Evolutionary conservation across 2,113 vertebrate genomes (phyloP).

Genomic region (Aleadryas rufinucha): DNA sequence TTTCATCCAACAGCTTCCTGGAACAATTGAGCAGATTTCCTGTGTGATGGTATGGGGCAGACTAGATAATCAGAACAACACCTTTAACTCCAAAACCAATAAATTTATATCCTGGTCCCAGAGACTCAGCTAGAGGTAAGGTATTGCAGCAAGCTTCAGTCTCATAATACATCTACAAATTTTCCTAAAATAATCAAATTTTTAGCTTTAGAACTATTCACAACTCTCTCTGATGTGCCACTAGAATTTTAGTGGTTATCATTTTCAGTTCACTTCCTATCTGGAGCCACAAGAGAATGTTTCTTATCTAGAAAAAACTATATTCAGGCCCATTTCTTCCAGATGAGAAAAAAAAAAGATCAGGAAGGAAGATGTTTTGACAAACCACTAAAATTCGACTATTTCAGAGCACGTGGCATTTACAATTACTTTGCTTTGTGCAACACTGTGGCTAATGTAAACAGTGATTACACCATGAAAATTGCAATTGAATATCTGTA

Average conservation of each 20-base stretch:
- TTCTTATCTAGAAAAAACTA: neutral
- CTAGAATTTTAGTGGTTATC: neutral
- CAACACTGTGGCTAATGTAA: neutral
- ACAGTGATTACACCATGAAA: neutral
- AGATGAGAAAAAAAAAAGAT: neutral
- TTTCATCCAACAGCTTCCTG: neutral
- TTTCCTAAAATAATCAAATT: neutral
- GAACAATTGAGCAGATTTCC: neutral
- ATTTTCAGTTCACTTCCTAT: neutral
- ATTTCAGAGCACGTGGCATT: neutral
- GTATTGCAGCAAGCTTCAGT: neutral
- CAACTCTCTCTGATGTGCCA: neutral
- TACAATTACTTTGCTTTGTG: neutral
- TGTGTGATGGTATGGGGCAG: neutral
- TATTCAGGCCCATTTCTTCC: neutral
- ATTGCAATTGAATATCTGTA: neutral
- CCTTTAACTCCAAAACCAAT: neutral
- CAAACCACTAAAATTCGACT: neutral
- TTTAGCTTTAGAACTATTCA: neutral
- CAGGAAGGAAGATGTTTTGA: neutral
- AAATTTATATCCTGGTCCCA: neutral
- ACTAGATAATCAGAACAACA: neutral
- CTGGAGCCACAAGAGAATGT: neutral
- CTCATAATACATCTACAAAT: neutral
- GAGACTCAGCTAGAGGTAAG: neutral